phyloP scores from a whole-genome alignment of 2,888 invertebrate species.

The Branchipolynoe longqiensis region DNA sequence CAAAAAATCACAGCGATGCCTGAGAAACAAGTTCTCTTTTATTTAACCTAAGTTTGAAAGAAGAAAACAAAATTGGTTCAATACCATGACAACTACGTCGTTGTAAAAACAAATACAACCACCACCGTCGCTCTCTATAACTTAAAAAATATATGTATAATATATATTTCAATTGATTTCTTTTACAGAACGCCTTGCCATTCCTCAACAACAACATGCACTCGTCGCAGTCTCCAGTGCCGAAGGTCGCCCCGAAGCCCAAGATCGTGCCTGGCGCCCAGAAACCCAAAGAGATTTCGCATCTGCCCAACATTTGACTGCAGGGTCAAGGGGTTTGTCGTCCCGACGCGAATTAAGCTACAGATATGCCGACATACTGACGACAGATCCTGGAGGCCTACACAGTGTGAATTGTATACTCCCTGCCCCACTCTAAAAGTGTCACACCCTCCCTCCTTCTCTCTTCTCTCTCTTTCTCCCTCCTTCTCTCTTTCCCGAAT shows the following conservation, averaged over 20 bases:
- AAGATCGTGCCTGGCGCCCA: not conserved
- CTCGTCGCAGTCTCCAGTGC: slow-evolving; percentile 33
- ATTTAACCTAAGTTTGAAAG: too few relatives aligned
- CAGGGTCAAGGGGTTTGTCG: slow-evolving; percentile 66
- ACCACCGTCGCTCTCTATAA: too few relatives aligned
- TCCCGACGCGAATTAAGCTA: slow-evolving; percentile 58
- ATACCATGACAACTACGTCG: too few relatives aligned
- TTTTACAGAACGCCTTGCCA: slow-evolving; percentile 21
- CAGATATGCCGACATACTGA: slow-evolving; percentile 40
- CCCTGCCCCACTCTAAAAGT: slow-evolving; percentile 28
- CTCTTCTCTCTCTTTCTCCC: too few relatives aligned
- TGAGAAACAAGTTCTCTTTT: too few relatives aligned
- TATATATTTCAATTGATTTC: too few relatives aligned
- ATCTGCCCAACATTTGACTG: slow-evolving; percentile 66
- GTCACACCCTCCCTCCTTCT: slow-evolving; percentile 13
- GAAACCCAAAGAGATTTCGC: slow-evolving; percentile 50
- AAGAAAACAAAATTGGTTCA: too few relatives aligned
- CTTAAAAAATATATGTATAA: too few relatives aligned
- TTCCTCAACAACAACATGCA: slow-evolving; percentile 26
- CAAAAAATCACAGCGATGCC: too few relatives aligned
- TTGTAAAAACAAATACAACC: too few relatives aligned
- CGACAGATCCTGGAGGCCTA: slow-evolving; percentile 60
- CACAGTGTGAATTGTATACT: slow-evolving; percentile 33
- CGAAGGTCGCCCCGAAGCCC: not conserved
- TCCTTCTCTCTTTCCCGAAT: too few relatives aligned